Evolutionary conservation across 2,113 vertebrate genomes (phyloP), one percentile per base, ranked within the genome.

Genomic region (Neolamprologus ventralis): DNA sequence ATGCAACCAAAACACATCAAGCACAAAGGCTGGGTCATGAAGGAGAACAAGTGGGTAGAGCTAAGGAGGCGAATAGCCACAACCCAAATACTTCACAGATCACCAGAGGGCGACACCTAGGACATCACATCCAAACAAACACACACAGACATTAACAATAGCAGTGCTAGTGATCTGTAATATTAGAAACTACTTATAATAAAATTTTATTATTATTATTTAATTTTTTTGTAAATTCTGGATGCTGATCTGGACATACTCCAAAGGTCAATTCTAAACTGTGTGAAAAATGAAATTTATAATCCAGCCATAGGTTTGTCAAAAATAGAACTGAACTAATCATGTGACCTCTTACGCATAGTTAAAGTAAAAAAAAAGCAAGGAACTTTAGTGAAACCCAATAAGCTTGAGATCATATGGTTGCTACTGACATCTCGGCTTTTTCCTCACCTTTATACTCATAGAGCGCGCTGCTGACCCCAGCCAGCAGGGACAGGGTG

Each of bases 401-500:
- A 3, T 28, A 7, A 75, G 40, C 68, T 45, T 45, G 21, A 2
- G 40, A 26, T 28, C 14, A 75, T 17, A 47, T 8, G 6, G 71
- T 31, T 49, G 42, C 71, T 75, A 28, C 42, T 49, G 71, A 75
- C 16, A n/a, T 47, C 68, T 21, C 3, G 3, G 4, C 23, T 11
- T 12, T 65, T 28, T 40, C 6, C 80, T 85, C 95, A 99, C 98
- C 97, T 95, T 85, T 98, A 86, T 98, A 96, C 37, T 93, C 93
- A 88, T 97, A 98, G 79, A 99, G 97, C 0, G 95, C 94, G 85
- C 95, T 98, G 97, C 98, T 98, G 92, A 98, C 96, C 26, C 96
- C 96, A 0, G 98, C 98, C 92, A 99, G 96, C 79, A 99, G 95
- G 23, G 98, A 98, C 86, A 99, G 95, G 0, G 98, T 99, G 95